phyloP scores from a whole-genome alignment of 2,113 vertebrate species.

The Ahaetulla prasina region DNA sequence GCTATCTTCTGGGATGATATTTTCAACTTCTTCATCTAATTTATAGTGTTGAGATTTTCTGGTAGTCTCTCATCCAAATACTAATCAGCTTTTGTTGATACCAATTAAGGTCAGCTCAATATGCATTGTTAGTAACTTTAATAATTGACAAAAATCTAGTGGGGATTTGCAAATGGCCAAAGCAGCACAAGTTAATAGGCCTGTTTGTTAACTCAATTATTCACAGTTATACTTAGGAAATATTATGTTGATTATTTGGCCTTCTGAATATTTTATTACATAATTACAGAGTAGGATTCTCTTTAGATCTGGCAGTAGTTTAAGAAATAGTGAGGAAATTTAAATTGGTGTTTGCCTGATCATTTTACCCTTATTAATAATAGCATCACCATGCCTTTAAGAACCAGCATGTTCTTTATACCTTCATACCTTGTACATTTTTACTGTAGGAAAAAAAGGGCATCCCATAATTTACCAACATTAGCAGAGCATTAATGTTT shows the following conservation, averaged over 20 bases:
- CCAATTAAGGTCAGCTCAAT: background rate
- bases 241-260: slow-evolving; percentile 52
- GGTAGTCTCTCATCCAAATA: background rate
- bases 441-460: slow-evolving; percentile 57
- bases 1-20: background rate
- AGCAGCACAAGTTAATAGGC: slow-evolving; percentile 37
- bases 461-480: slow-evolving; percentile 84
- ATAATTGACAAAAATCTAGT: background rate
- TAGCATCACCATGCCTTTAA: slow-evolving; percentile 48
- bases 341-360: slow-evolving; percentile 43
- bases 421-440: slow-evolving; percentile 72
- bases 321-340: slow-evolving; percentile 34
- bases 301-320: slow-evolving; percentile 54
- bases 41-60: background rate
- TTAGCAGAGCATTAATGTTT: slow-evolving; percentile 93
- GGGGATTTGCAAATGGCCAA: background rate
- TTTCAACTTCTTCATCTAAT: background rate
- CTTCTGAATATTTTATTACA: background rate
- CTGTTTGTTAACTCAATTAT: slow-evolving; percentile 51
- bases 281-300: slow-evolving; percentile 30
- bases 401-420: slow-evolving; percentile 65
- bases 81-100: background rate
- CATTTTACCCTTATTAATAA: slow-evolving; percentile 63
- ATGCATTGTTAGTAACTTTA: background rate
- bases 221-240: slow-evolving; percentile 41